Evolutionary conservation across 1,140 invertebrate species (phyloP), one percentile per base, ranked within the genome.

Genomic region (Wasmannia auropunctata): DNA sequence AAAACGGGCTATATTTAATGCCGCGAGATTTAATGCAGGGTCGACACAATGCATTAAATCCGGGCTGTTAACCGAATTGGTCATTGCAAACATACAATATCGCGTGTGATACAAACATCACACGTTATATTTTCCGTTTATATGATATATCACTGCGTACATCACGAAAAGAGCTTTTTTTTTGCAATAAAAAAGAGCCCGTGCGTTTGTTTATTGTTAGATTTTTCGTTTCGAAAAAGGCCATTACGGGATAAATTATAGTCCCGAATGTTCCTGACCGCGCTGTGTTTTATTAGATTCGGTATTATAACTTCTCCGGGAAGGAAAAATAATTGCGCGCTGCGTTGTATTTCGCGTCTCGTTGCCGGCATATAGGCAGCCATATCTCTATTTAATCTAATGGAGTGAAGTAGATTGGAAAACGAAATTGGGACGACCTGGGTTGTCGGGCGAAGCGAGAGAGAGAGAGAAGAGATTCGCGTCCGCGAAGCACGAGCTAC

Each of bases 1-100:
- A 72, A 83, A 83, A 51, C n/a, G 19, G n/a, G 14, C 28, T 19
- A 43, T 83, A 83, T 74, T 80, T 83, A 58, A 46, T 43, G 5
- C 4, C n/a, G 37, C 4, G 51, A 58, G 56, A 72, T n/a, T n/a
- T n/a, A n/a, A n/a, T 34, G 51, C 19, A 16, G 34, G 14, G 7
- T 25, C 65, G 63, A 19, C 63, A n/a, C n/a, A 7, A 51, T 10
- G 31, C 31, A 58, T 81, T 40, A 43, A 40, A 43, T 43, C 34
- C n/a, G 22, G 19, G 14, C 37, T 67, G 19, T 79, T 79, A 79
- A 67, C 19, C 37, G 25, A 77, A 63, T 63, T 63, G 75, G 25
- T 34, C 25, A 77, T 25, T 22, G 14, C 70, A 22, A 10, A 56
- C 63, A 63, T 63, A 37, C 3, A n/a, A 25, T 31, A 31, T 25